Evolutionary conservation across 2,888 invertebrate genomes (phyloP).

Genomic region (Crepidodera aurea): DNA sequence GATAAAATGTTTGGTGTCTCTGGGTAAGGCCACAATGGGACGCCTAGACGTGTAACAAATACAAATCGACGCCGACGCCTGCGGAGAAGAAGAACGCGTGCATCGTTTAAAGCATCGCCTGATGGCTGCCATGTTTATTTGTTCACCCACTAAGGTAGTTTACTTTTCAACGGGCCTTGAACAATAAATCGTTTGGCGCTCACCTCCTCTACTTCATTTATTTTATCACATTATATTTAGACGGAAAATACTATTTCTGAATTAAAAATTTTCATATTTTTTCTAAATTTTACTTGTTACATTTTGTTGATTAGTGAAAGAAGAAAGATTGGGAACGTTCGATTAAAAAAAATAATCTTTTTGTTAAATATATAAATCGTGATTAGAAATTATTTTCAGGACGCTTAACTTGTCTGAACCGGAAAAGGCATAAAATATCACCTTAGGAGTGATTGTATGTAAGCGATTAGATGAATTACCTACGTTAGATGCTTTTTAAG

Average conservation of each 20-base stretch:
- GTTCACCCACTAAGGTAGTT: slow-evolving; percentile 52
- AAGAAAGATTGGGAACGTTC: too few relatives aligned
- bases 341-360: too few relatives aligned
- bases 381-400: too few relatives aligned
- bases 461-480: too few relatives aligned
- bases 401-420: too few relatives aligned
- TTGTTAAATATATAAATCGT: too few relatives aligned
- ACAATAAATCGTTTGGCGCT: slow-evolving; percentile 55
- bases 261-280: neutral
- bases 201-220: slow-evolving; percentile 20
- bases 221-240: slow-evolving; percentile 15
- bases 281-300: too few relatives aligned
- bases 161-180: slow-evolving; percentile 54
- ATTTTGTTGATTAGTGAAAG: too few relatives aligned
- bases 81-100: slow-evolving; percentile 32
- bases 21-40: slow-evolving; percentile 47
- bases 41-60: slow-evolving; percentile 45
- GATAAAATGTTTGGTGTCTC: slow-evolving; percentile 36
- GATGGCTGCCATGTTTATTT: slow-evolving; percentile 51
- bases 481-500: too few relatives aligned
- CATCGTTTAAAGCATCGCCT: slow-evolving; percentile 51
- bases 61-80: slow-evolving; percentile 46
- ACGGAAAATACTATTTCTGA: neutral
- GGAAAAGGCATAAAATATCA: too few relatives aligned
- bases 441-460: too few relatives aligned